Evolutionary conservation across 2,113 vertebrate genomes (phyloP), one percentile per base, ranked within the genome.

Genomic region (Lutjanus erythropterus): DNA sequence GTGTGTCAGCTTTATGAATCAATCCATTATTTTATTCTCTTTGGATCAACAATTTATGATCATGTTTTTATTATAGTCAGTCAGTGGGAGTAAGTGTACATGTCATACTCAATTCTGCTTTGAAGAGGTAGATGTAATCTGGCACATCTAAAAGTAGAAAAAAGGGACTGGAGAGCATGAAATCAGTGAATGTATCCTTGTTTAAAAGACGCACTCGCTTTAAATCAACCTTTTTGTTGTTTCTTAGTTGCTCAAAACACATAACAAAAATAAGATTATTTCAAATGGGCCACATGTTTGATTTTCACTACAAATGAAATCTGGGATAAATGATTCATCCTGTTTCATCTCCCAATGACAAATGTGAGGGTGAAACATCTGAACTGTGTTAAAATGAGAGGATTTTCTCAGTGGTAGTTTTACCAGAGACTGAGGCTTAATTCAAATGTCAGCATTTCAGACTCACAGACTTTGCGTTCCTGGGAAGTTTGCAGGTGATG

Each of bases 1-100:
- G 79, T 74, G 23, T 65, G 72, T 70, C 58, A 83, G 49, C 50
- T 75, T 56, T 41, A 58, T 83, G 80, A 80, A 88, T 74, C 41
- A 56, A 44, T 6, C 29, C 59, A 67, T 70, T 83, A 44, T 80
- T 76, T 31, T 46, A 60, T 60, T 21, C 5, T 59, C 31, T 42
- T 64, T 56, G 62, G 33, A 72, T 46, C 21, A 59, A 60, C 19
- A 37, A 55, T 10, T 41, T 18, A 4, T n/a, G 10, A n/a, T 21
- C 6, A n/a, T 9, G 5, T 21, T 60, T 78, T 66, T 52, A 21
- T 39, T 39, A 9, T 6, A 35, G 16, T 7, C 35, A 69, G 14
- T 7, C 16, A 37, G 0, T 35, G 4, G 8, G n/a, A n/a, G 9
- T 55, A 37, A 18, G 7, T 42, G 9, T 52, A 29, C 3, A 59